Conservation (phyloP, 2,113 vertebrate species). For the Plecotus auritus region DNA sequence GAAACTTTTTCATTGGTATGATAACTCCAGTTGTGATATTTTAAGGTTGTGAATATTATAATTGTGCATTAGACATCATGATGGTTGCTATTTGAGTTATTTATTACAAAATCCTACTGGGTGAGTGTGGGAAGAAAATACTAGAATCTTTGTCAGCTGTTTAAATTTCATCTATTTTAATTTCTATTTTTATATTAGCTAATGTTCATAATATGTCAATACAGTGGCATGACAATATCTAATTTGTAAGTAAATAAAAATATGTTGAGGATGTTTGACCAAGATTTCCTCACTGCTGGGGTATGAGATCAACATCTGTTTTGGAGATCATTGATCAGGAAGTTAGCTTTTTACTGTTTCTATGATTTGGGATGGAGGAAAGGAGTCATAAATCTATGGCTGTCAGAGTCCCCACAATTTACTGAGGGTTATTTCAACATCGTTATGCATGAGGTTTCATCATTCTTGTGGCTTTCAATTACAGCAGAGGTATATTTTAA, state of each 20-base stretch:
- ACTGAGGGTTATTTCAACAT: conserved; percentile 16
- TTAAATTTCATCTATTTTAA: neutral
- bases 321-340: neutral
- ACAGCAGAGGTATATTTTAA: conserved; percentile 16
- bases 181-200: neutral
- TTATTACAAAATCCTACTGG: neutral
- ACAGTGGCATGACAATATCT: neutral
- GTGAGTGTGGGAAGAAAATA: neutral
- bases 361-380: neutral
- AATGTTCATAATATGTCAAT: neutral
- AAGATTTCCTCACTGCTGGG: neutral
- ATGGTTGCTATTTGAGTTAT: neutral
- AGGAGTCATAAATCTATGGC: neutral
- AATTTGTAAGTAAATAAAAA: neutral
- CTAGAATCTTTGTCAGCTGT: neutral
- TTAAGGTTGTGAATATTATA: neutral
- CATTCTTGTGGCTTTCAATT: neutral
- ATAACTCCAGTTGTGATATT: neutral
- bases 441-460: conserved; percentile 6
- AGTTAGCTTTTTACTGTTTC: neutral
- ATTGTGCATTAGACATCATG: neutral
- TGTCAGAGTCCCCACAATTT: neutral
- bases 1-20: neutral
- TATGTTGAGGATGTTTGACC: neutral
- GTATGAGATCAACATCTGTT: neutral